Base-by-base conservation (phyloP, 2,797 vertebrate species). In the Percopsis omiscomaycus region DNA sequence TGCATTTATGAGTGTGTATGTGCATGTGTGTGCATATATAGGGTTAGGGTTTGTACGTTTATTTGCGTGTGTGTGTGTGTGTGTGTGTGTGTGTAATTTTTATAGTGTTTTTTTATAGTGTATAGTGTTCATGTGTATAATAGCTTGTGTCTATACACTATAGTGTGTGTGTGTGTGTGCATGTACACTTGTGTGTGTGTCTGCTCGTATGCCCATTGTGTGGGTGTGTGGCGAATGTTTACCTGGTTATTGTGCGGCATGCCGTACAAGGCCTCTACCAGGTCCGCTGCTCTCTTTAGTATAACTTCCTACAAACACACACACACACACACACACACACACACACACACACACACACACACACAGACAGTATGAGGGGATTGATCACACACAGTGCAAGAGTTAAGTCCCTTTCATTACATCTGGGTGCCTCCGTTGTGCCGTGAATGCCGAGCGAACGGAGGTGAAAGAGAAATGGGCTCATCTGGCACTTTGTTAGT, bases 231-330 rank as follows among this genome's bases (percentile, higher is more conserved):
- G 16, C 37, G 37, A 42, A 5, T 9, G 37, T 5, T 53, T 27
- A 97, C 96, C 95, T 98, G 96, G 90, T 98, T 98, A 84, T 98
- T 97, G 88, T 98, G 96, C 69, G 96, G 96, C 96, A 98, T 97
- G 75, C 96, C 96, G 27, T 98, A 98, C 86, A 98, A 92, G 57
- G 96, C 96, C 88, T 98, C 96, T 54, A 98, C 96, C 83, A 98
- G 92, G 88, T 98, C 96, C 2, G 96, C 96, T 4, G 96, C 96
- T 82, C 96, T 92, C 89, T 98, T 98, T 80, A 98, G 92, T 84
- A 98, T 98, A 81, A 97, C 96, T 27, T 53, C 51, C 51, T 53
- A 22, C 27, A 53, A 53, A 10, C 51, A 9, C 1, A 9, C 37
- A 5, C 30, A 1, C 37, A 42, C 37, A 42, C 37, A 42, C 32